Evolutionary conservation across 2,113 vertebrate species (phyloP).

Genomic region (Anhinga rufa): DNA sequence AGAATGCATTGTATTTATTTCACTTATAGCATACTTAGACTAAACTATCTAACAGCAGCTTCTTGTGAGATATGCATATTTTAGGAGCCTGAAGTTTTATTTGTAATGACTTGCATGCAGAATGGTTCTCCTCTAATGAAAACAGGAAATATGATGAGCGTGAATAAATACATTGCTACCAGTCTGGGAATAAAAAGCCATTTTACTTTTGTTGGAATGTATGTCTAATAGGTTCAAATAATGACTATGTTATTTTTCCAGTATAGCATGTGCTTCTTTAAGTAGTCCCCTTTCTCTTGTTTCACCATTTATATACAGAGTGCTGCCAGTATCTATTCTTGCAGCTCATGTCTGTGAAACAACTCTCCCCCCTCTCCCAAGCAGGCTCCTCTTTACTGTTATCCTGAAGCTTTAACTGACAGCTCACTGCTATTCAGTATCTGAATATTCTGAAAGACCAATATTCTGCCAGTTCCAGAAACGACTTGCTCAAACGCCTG

Average conservation of each 20-base stretch:
- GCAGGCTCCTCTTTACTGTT: background rate
- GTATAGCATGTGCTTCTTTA: background rate
- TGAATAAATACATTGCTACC: background rate
- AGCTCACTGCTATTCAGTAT: background rate
- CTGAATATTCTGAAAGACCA: background rate
- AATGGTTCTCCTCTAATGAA: slow-evolving; percentile 30
- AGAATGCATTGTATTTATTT: background rate
- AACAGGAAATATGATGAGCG: background rate
- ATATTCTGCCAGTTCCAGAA: background rate
- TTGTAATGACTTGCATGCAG: background rate
- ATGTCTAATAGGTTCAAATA: slow-evolving; percentile 4
- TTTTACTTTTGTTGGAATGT: background rate
- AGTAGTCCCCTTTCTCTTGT: background rate
- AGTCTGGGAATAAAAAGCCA: slow-evolving; percentile 24
- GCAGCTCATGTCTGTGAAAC: background rate
- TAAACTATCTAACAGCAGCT: background rate
- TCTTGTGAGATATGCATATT: background rate
- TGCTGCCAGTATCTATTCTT: background rate
- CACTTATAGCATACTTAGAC: background rate
- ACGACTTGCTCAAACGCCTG: background rate
- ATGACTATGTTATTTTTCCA: background rate
- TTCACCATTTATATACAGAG: background rate
- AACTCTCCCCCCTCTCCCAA: background rate
- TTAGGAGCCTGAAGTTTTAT: background rate
- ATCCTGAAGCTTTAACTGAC: background rate